Base-by-base conservation (phyloP, 1,140 invertebrate species). In the Reticulitermes speratus region DNA sequence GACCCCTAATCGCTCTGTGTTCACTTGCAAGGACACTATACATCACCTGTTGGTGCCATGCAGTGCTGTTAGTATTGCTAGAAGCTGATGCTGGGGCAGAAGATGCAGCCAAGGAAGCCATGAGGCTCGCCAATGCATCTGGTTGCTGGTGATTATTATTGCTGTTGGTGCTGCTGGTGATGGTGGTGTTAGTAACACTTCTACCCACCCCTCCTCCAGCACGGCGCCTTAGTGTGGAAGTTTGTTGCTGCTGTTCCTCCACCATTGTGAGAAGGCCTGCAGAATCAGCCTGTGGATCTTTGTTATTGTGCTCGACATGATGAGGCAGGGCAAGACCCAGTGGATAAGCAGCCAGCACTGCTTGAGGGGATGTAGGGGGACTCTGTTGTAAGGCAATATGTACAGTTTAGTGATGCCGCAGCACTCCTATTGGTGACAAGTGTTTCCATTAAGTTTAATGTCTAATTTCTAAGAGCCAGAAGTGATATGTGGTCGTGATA, bases 21-120 rank as follows among this genome's bases (percentile, higher is more conserved):
- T 14, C n/a, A 25, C 65, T 30, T 75, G 65, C n/a, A 30, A 83
- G 45, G n/a, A 84, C 44, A 32, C 25, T 84, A 23, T 75, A 75
- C 65, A 75, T 75, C 65, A 85, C 85, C 85, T 85, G 85, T 69
- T 52, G 82, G 25, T 86, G 87, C 87, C 87, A 85, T 82, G 87
- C 84, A 83, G 84, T 52, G 82, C 44, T 55, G 87, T 82, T 48
- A 84, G 85, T 84, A 65, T 85, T 75, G 83, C 82, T 30, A 48
- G 83, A 52, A 45, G 86, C 75, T 12, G 48, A 52, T 81, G 38
- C 44, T 86, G 90, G 88, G 45, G 90, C 90, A 86, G 90, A 90
- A 55, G 91, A 89, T 86, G 91, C 91, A 30, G 90, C 90, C 86
- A 92, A 87, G 52, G 91, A 91, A 75, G 90, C 90, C 88, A 92